Conservation (phyloP, 2,888 invertebrate species). For the Griposia aprilina region DNA sequence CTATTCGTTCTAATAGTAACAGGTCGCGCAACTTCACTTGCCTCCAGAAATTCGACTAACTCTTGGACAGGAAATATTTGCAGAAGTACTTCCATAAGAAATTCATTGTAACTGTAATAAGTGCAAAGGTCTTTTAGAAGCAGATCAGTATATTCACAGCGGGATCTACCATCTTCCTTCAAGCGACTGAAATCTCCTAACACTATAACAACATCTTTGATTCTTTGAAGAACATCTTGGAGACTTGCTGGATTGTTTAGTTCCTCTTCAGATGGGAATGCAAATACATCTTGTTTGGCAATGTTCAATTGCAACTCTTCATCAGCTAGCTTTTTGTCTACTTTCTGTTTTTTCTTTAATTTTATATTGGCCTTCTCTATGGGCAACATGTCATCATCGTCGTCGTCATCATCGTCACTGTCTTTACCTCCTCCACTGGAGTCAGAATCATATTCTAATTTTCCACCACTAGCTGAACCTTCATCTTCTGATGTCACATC, state of each 20-base stretch:
- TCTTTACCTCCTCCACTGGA: conserved; percentile 81
- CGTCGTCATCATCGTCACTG: conserved; percentile 79
- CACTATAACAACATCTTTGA: conserved; percentile 95
- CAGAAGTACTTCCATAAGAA: conserved; percentile 97
- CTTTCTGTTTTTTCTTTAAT: conserved; percentile 93
- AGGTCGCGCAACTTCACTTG: conserved; percentile 98
- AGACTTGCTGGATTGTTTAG: conserved; percentile 93
- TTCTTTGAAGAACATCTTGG: conserved; percentile 96
- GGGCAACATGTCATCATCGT: conserved; percentile 94
- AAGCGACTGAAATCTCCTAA: conserved; percentile 94
- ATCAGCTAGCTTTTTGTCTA: conserved; percentile 93
- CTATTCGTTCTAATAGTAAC: conserved; percentile 99
- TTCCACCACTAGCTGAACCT: conserved; percentile 72
- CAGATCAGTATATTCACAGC: conserved; percentile 95
- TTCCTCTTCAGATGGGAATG: conserved; percentile 94
- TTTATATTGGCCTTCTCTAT: conserved; percentile 96
- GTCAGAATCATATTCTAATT: conserved; percentile 82
- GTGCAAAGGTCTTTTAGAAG: conserved; percentile 96
- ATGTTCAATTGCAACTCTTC: conserved; percentile 96
- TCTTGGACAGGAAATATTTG: conserved; percentile 96
- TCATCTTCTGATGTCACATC: conserved; percentile 81
- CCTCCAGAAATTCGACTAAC: conserved; percentile 98
- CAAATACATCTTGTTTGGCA: conserved; percentile 93
- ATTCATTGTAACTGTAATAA: conserved; percentile 99
- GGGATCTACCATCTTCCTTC: conserved; percentile 92